Conservation (phyloP, 2,113 vertebrate species). For the Nasalis larvatus region DNA sequence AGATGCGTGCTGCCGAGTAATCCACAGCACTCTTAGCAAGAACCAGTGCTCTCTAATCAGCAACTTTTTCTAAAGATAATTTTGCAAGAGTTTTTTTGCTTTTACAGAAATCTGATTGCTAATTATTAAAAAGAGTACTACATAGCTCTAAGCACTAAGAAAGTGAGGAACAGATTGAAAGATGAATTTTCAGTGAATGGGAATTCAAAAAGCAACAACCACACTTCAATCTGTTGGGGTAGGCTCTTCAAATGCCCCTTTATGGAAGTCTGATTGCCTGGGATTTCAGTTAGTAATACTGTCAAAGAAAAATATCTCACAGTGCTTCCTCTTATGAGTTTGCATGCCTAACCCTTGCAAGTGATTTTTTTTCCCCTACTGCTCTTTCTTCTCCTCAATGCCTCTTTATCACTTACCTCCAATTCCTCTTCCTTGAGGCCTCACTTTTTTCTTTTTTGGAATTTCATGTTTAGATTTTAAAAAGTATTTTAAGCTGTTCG, state of each 20-base stretch:
- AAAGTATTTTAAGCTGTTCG: background rate
- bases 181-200: slow-evolving; percentile 48
- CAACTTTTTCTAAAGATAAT: slow-evolving; percentile 66
- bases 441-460: background rate
- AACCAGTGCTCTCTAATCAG: slow-evolving; percentile 80
- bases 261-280: slow-evolving; percentile 49
- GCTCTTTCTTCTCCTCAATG: background rate
- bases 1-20: slow-evolving; percentile 78
- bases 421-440: background rate
- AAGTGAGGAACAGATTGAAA: background rate
- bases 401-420: background rate
- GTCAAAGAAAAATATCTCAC: background rate
- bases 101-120: slow-evolving; percentile 71
- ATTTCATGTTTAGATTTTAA: background rate
- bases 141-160: background rate
- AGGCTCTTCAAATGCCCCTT: slow-evolving; percentile 10
- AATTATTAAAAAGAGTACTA: slow-evolving; percentile 60
- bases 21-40: slow-evolving; percentile 68
- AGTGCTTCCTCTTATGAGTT: background rate
- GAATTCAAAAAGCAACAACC: slow-evolving; percentile 49
- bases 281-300: slow-evolving; percentile 26
- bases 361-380: background rate
- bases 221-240: slow-evolving; percentile 32
- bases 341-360: background rate
- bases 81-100: slow-evolving; percentile 65